A percentile compares a stretch with the other conserved stretches of the same genome.
Conservation (phyloP, 2,113 vertebrate species). For the Guaruba guarouba region DNA sequence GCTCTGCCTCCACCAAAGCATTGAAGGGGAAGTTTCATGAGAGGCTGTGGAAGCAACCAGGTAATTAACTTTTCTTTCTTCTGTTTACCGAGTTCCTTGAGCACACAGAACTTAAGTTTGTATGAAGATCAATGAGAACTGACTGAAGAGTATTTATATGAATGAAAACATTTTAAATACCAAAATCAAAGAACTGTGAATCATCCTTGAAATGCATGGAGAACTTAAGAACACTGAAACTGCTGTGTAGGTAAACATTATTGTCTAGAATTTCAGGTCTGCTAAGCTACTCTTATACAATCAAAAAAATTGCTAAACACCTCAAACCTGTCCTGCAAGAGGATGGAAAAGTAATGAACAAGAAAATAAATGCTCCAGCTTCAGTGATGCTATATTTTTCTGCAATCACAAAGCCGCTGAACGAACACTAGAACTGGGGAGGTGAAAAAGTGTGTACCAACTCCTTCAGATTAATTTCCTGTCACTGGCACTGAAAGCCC, state of each 20-base stretch:
- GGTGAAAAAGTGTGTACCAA: background rate
- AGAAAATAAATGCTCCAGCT: background rate
- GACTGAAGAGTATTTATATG: background rate
- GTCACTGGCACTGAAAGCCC: background rate
- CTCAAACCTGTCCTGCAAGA: background rate
- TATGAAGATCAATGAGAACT: background rate
- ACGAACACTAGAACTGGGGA: background rate
- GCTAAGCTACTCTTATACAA: background rate
- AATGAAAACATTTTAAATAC: background rate
- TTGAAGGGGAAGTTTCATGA: background rate
- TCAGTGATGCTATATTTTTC: background rate
- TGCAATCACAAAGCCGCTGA: background rate
- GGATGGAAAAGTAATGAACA: background rate
- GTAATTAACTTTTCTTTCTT: background rate
- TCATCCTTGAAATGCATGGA: background rate
- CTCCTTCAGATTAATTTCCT: background rate
- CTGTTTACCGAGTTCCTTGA: background rate
- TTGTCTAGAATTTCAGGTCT: background rate
- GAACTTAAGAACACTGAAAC: background rate
- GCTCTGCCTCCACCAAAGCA: background rate
- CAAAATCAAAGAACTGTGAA: background rate
- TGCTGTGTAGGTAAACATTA: background rate
- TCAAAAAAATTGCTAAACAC: background rate
- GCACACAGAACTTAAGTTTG: background rate
- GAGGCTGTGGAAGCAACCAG: background rate